Conservation (phyloP, 1,140 invertebrate genomes). For the Aphelenchoides avenae region DNA sequence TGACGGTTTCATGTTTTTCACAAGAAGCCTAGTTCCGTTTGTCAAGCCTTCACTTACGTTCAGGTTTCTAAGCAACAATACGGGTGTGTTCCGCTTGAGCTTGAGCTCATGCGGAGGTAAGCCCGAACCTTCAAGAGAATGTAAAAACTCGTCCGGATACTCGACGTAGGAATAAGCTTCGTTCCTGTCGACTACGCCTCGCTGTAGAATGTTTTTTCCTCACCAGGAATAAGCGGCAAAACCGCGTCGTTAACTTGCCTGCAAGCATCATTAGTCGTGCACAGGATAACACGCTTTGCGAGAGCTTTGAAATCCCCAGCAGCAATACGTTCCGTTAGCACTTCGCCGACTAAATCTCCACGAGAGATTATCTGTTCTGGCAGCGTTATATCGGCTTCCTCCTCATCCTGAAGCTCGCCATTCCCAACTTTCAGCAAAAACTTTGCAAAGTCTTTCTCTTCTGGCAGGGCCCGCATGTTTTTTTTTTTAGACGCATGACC, state of each 20-base stretch:
- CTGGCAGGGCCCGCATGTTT: background rate
- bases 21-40: slow-evolving; percentile 28
- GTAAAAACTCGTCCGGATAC: slow-evolving; percentile 33
- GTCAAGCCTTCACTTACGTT: slow-evolving; percentile 26
- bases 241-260: slow-evolving; percentile 26
- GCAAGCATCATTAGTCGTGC: slow-evolving; percentile 24
- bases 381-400: slow-evolving; percentile 16
- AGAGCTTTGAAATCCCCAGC: slow-evolving; percentile 13
- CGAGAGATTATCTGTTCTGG: slow-evolving; percentile 16
- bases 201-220: slow-evolving; percentile 16
- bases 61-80: slow-evolving; percentile 37
- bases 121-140: slow-evolving; percentile 14
- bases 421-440: slow-evolving; percentile 3
- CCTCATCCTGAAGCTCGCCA: background rate
- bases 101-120: slow-evolving; percentile 15
- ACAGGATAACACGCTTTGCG: slow-evolving; percentile 24
- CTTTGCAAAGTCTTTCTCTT: background rate
- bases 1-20: slow-evolving; percentile 17
- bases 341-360: slow-evolving; percentile 6
- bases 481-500: background rate
- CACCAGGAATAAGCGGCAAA: slow-evolving; percentile 21
- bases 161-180: background rate
- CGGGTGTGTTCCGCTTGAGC: slow-evolving; percentile 24
- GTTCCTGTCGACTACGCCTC: slow-evolving; percentile 16
- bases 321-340: slow-evolving; percentile 15